A percentile compares a stretch with the other conserved stretches of the same genome.
Conservation (phyloP, 2,888 invertebrate species). For the Caenorhabditis sp. region DNA sequence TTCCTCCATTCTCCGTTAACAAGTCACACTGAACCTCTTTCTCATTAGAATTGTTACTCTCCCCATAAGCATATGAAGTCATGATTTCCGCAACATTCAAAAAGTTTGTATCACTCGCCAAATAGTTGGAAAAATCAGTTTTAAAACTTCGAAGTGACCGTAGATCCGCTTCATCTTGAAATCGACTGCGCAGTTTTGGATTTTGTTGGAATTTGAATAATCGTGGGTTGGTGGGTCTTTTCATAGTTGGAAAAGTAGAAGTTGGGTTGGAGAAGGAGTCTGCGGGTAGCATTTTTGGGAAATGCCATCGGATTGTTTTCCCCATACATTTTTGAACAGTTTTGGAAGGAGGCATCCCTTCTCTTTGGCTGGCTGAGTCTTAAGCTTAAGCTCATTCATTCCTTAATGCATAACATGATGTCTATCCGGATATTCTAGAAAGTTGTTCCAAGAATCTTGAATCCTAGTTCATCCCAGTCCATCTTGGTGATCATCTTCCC, state of each 20-base stretch:
- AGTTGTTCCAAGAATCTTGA: constrained; percentile 6
- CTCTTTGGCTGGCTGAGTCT: no score
- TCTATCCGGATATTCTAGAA: neutral
- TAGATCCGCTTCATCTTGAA: constrained; percentile 57
- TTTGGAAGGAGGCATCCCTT: no score
- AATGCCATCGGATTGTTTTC: neutral
- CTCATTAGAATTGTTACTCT: constrained; percentile 72
- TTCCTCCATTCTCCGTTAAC: constrained; percentile 76
- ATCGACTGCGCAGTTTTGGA: constrained; percentile 39
- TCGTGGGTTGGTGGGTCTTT: constrained; percentile 25
- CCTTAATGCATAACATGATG: constrained; percentile 26
- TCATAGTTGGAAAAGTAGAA: neutral
- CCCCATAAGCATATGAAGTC: constrained; percentile 70
- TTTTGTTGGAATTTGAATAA: constrained; percentile 48
- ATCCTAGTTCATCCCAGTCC: no score
- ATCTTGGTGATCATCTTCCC: no score
- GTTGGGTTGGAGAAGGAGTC: neutral
- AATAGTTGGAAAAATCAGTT: constrained; percentile 70
- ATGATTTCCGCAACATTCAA: constrained; percentile 70
- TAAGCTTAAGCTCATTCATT: neutral
- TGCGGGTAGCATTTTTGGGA: neutral
- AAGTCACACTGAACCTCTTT: constrained; percentile 77
- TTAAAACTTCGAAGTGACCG: constrained; percentile 65
- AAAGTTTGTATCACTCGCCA: constrained; percentile 73
- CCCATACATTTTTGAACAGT: constrained; percentile 23